Conservation (phyloP, 2,113 vertebrate genomes). For the Trichomycterus rosablanca region DNA sequence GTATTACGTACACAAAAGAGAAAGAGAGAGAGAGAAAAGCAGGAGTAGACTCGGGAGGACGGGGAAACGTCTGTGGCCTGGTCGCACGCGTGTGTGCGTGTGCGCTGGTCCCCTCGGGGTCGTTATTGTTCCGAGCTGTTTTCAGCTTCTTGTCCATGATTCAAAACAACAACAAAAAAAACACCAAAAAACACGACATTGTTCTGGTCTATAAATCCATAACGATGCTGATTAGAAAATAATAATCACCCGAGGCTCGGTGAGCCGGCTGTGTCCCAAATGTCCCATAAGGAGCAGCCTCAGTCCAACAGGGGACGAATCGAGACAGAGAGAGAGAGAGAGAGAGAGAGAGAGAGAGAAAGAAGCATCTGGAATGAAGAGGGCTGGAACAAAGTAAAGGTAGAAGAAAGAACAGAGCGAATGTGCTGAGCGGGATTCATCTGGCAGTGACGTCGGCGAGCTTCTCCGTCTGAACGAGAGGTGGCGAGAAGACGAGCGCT, state of each 20-base stretch:
- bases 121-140: constrained; percentile 20
- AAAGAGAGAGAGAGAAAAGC: no score
- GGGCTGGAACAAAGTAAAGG: constrained; percentile 28
- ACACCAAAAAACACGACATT: constrained; percentile 4
- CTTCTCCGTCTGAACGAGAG: constrained; percentile 22
- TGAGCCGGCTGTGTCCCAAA: constrained; percentile 53
- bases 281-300: constrained; percentile 53
- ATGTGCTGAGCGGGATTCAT: constrained; percentile 39
- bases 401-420: constrained; percentile 15
- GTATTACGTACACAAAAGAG: constrained; percentile 1
- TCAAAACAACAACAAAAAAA: constrained; percentile 23
- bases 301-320: no score
- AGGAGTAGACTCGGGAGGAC: no score
- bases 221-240: constrained; percentile 23
- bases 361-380: neutral
- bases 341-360: constrained; percentile 34
- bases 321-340: constrained; percentile 6
- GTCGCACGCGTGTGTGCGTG: neutral
- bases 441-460: constrained; percentile 47
- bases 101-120: constrained; percentile 41
- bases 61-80: constrained; percentile 34
- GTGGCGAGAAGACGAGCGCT: constrained; percentile 52
- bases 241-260: constrained; percentile 20
- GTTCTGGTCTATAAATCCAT: constrained; percentile 34
- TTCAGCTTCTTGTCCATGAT: constrained; percentile 18